phyloP scores from a whole-genome alignment of 1,140 invertebrate genomes.

The Drosophila nebulosa region DNA sequence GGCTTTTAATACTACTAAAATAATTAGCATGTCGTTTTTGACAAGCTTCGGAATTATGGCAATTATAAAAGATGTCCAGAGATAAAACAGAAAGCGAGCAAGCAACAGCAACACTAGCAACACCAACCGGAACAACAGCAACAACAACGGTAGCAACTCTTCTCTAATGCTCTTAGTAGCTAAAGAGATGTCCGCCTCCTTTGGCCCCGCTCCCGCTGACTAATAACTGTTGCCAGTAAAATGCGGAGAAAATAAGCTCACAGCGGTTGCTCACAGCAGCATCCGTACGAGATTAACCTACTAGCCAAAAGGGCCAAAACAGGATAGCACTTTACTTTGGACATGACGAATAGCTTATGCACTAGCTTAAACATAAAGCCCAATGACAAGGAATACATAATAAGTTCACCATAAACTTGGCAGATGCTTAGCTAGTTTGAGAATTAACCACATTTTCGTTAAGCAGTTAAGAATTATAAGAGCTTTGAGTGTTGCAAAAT shows the following conservation, averaged over 20 bases:
- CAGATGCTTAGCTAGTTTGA: too few species aligned
- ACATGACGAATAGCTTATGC: neutral
- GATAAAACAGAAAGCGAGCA: neutral
- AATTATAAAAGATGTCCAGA: slow-evolving; percentile 2
- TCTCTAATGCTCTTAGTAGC: slow-evolving; percentile 9
- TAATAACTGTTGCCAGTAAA: slow-evolving; percentile 8
- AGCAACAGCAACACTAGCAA: neutral
- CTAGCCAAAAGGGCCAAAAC: neutral
- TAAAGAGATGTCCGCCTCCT: neutral
- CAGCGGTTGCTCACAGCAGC: neutral
- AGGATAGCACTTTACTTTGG: neutral
- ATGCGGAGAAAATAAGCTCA: slow-evolving; percentile 4
- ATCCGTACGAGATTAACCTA: neutral
- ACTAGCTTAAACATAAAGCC: neutral
- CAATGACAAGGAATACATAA: neutral
- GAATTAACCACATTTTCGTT: too few species aligned
- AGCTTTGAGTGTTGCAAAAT: too few species aligned
- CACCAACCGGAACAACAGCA: too few species aligned
- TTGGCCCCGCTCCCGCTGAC: neutral
- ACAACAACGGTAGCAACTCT: neutral
- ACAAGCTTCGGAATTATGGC: slow-evolving; percentile 21
- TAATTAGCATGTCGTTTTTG: neutral
- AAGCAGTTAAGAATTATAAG: too few species aligned
- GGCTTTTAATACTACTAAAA: neutral
- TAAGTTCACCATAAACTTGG: too few species aligned